Evolutionary conservation across 1,140 invertebrate genomes (phyloP).

Genomic region (Wiebesia pumilae): DNA sequence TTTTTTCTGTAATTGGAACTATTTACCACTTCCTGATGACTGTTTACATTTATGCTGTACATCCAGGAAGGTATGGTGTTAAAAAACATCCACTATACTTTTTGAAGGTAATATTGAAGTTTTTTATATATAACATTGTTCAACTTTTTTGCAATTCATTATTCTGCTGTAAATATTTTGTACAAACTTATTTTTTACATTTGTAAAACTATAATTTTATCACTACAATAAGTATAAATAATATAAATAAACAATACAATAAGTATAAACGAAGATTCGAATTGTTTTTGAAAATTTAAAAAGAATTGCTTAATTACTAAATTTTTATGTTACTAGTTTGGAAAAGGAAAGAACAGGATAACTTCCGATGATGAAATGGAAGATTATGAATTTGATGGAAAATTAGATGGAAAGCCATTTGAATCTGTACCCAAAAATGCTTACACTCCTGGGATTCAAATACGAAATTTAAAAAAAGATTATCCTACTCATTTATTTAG

Average conservation of each 20-base stretch:
- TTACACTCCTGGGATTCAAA: slow-evolving; percentile 68
- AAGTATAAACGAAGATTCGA: too few relatives aligned
- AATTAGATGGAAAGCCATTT: slow-evolving; percentile 65
- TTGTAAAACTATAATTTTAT: too few relatives aligned
- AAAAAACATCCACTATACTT: slow-evolving; percentile 76
- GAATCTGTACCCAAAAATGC: slow-evolving; percentile 61
- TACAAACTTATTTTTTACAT: too few relatives aligned
- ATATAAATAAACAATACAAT: too few relatives aligned
- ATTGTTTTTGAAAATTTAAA: too few relatives aligned
- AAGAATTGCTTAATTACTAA: too few relatives aligned
- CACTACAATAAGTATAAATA: too few relatives aligned
- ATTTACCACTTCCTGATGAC: slow-evolving; percentile 74
- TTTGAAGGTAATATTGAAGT: slow-evolving; percentile 65
- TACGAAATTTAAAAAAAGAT: slow-evolving; percentile 68
- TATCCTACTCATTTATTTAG: slow-evolving; percentile 64
- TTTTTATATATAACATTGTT: neutral
- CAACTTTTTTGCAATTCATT: neutral
- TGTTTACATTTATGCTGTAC: slow-evolving; percentile 75
- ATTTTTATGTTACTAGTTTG: slow-evolving; percentile 55
- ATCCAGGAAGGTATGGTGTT: slow-evolving; percentile 76
- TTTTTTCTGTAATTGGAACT: slow-evolving; percentile 73
- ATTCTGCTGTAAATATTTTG: too few relatives aligned
- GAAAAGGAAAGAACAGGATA: slow-evolving; percentile 65
- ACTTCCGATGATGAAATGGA: slow-evolving; percentile 57
- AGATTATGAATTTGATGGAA: slow-evolving; percentile 60